A percentile compares a stretch with the other conserved stretches of the same genome.
Evolutionary conservation across 2,888 invertebrate species (phyloP).

Genomic region (Timema cristinae): DNA sequence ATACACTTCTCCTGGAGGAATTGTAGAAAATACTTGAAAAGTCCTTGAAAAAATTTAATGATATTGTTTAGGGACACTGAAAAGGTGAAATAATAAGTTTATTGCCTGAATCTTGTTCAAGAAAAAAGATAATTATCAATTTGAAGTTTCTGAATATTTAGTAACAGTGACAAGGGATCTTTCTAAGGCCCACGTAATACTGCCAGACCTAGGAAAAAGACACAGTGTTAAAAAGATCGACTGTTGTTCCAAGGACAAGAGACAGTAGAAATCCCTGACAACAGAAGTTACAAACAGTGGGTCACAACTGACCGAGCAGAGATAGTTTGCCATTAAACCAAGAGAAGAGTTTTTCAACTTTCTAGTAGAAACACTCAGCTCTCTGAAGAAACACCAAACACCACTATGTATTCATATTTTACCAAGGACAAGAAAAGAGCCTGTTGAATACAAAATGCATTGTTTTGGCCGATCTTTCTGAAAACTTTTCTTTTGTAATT

Average conservation of each 20-base stretch:
- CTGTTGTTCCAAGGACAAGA: not conserved
- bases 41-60: no score
- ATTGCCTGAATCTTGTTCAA: not conserved
- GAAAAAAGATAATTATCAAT: not conserved
- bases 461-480: not conserved
- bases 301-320: conserved; percentile 1
- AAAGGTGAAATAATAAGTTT: not conserved
- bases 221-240: not conserved
- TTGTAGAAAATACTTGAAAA: no score
- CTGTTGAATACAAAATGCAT: not conserved
- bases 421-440: not conserved
- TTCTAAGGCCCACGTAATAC: not conserved
- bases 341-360: conserved; percentile 1
- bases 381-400: not conserved
- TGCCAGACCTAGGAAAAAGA: not conserved
- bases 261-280: not conserved
- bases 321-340: not conserved
- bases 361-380: conserved; percentile 4
- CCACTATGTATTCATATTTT: not conserved
- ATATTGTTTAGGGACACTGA: no score
- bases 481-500: conserved; percentile 2
- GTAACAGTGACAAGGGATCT: not conserved
- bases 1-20: no score
- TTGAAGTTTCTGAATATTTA: not conserved
- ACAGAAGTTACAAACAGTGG: conserved; percentile 7